A percentile compares a stretch with the other conserved stretches of the same genome.
phyloP scores from a whole-genome alignment of 1,140 invertebrate genomes.

The Delia radicum region DNA sequence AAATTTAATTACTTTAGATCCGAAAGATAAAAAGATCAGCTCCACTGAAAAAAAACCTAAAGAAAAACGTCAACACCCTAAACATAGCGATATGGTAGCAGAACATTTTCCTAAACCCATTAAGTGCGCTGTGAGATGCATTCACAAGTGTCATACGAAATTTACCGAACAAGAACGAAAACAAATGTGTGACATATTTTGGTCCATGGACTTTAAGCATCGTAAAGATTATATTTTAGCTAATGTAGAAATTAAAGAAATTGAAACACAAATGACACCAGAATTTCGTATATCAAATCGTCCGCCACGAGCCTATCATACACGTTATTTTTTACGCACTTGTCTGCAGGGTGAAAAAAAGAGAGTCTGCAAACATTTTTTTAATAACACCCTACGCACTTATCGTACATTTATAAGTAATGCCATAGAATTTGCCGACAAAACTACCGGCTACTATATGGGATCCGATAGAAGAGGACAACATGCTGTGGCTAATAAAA shows the following conservation, averaged over 20 bases:
- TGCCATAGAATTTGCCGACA: slow-evolving; percentile 19
- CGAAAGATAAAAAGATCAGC: neutral
- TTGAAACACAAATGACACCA: neutral
- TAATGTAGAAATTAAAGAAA: slow-evolving; percentile 15
- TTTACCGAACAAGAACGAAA: slow-evolving; percentile 7
- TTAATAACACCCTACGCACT: slow-evolving; percentile 13
- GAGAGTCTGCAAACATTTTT: slow-evolving; percentile 24
- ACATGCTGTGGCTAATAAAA: neutral
- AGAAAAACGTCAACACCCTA: neutral
- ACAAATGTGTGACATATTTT: slow-evolving; percentile 25
- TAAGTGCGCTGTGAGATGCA: slow-evolving; percentile 14
- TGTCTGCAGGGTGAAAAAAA: slow-evolving; percentile 20
- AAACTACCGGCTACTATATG: slow-evolving; percentile 14
- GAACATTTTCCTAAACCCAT: slow-evolving; percentile 21
- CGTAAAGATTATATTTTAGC: slow-evolving; percentile 26
- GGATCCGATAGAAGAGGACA: slow-evolving; percentile 16
- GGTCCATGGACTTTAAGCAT: slow-evolving; percentile 24
- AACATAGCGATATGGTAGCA: neutral
- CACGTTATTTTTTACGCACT: slow-evolving; percentile 16
- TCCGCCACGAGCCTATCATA: neutral
- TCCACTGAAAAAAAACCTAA: neutral
- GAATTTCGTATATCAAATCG: slow-evolving; percentile 26
- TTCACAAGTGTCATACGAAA: slow-evolving; percentile 15
- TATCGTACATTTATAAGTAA: neutral
- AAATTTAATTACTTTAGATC: neutral